Percentiles rank a stretch among this genome's conserved stretches.
Conservation (phyloP, 1,140 invertebrate genomes). For the Penaeus japonicus region DNA sequence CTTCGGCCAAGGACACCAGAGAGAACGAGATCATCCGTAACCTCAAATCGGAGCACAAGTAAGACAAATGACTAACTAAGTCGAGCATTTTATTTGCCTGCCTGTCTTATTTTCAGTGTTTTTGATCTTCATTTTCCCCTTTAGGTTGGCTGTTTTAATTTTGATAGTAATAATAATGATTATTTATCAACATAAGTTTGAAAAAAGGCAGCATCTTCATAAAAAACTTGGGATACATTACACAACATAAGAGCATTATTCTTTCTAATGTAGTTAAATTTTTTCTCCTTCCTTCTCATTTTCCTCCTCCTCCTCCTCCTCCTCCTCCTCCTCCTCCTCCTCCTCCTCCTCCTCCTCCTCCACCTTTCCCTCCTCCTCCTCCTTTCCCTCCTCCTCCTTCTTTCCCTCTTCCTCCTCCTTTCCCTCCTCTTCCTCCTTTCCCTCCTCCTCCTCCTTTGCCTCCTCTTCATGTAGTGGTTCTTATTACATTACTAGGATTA, state of each 20-base stretch:
- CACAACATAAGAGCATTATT: background rate
- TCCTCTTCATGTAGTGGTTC: too few relatives aligned
- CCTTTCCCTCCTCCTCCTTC: too few relatives aligned
- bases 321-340: background rate
- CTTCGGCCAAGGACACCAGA: conserved; percentile 36
- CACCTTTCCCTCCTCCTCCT: background rate
- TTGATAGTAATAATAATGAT: too few relatives aligned
- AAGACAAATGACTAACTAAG: conserved; percentile 61
- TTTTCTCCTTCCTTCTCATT: background rate
- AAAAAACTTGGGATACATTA: background rate
- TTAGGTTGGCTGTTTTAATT: too few relatives aligned
- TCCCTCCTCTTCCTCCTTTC: background rate
- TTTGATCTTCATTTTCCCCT: too few relatives aligned
- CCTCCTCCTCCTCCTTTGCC: background rate
- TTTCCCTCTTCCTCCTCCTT: background rate
- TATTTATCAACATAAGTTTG: too few relatives aligned
- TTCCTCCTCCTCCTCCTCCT: background rate
- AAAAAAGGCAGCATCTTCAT: too few relatives aligned
- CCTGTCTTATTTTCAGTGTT: too few relatives aligned
- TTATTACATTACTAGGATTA: too few relatives aligned
- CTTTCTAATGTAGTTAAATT: background rate
- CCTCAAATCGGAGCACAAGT: conserved; percentile 91
- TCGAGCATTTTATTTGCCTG: too few relatives aligned
- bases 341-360: background rate
- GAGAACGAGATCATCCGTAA: conserved; percentile 77